A percentile compares a stretch with the other conserved stretches of the same genome.
Evolutionary conservation across 2,797 vertebrate species (phyloP).

Genomic region (Onychomys leucogaster): DNA sequence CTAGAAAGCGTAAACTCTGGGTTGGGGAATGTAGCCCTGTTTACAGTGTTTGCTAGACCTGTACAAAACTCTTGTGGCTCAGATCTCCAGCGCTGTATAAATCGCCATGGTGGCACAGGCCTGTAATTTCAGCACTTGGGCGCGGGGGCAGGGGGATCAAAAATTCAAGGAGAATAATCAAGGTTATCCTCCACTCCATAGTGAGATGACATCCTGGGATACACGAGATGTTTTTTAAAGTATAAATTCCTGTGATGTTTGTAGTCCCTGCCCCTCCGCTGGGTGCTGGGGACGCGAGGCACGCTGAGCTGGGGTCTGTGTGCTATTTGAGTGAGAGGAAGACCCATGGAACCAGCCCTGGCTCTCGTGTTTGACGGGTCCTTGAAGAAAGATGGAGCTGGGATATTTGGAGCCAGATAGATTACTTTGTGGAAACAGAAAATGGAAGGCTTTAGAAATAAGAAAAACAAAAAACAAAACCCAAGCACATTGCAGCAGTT

Average conservation of each 20-base stretch:
- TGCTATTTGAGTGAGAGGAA: too few relatives aligned
- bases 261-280: accelerated
- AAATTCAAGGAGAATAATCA: neutral
- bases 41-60: neutral
- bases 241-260: neutral
- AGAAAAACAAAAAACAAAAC: neutral
- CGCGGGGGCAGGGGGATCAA: neutral
- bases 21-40: neutral
- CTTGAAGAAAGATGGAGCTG: neutral
- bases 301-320: neutral
- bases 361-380: neutral
- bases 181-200: neutral
- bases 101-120: accelerated
- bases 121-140: neutral
- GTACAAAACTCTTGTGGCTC: neutral
- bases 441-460: neutral
- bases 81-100: neutral
- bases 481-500: too few relatives aligned
- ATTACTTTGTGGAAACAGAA: neutral
- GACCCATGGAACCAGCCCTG: neutral
- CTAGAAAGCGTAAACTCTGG: neutral
- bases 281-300: neutral
- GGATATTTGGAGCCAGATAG: accelerated
- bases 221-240: neutral
- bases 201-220: neutral